Conservation (phyloP, 2,113 vertebrate species). For the Propithecus coquereli region DNA sequence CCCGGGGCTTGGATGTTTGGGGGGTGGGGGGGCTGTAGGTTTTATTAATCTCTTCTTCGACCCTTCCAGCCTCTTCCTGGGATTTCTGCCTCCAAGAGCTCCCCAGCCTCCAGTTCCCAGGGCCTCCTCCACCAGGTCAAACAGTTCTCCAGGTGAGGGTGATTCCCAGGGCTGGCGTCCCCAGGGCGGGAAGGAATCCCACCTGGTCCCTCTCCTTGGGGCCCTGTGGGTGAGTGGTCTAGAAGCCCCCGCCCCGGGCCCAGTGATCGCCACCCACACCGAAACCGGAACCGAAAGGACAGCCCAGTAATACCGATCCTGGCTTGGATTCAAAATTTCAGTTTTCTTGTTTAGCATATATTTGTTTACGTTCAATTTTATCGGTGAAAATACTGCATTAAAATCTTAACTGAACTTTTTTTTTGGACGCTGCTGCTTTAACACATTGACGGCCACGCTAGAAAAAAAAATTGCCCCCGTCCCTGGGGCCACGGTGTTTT, state of each 20-base stretch:
- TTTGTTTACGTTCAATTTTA: not conserved
- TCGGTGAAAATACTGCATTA: not conserved
- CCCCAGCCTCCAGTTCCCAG: too few relatives aligned
- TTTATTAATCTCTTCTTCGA: too few relatives aligned
- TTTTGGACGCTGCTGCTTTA: accelerated
- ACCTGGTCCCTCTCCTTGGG: not conserved
- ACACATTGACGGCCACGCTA: too few relatives aligned
- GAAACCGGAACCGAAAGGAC: not conserved
- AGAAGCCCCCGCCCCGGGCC: too few relatives aligned
- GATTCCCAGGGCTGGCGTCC: accelerated
- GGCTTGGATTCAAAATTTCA: not conserved
- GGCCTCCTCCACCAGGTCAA: not conserved
- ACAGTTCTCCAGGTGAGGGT: slow-evolving; percentile 31
- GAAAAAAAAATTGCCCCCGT: too few relatives aligned
- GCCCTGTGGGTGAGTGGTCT: not conserved
- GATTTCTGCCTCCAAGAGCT: not conserved
- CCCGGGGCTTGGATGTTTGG: not conserved
- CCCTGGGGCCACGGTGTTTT: too few relatives aligned
- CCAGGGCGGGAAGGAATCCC: not conserved
- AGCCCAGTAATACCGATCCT: not conserved
- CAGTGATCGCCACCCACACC: too few relatives aligned
- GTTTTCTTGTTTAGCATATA: not conserved
- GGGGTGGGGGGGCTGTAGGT: too few relatives aligned
- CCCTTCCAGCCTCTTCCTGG: not conserved
- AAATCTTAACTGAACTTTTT: not conserved